Evolutionary conservation across 2,888 invertebrate genomes (phyloP), one percentile per base, ranked within the genome.

Genomic region (Apamea sordens): DNA sequence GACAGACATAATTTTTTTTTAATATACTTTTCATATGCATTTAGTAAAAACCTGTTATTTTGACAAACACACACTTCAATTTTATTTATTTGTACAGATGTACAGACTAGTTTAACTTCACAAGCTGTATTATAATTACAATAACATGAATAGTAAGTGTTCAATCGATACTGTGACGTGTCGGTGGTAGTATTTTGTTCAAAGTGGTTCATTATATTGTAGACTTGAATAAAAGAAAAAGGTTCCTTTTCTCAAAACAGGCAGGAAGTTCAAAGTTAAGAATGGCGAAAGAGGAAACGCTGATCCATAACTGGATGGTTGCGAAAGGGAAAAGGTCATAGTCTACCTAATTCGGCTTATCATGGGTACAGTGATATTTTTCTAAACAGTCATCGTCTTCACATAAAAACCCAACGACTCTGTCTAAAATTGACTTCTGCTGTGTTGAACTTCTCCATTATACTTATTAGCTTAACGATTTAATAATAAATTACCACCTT

Each of bases 401-500:
- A 2, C 21, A 11, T 21, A 63, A 61, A 61, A 28, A 18, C 18
- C 28, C 8, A 63, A 18, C 4, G 32, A 64, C n/a, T 53, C 24
- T 4, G n/a, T 47, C n/a, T 11, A 76, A 44, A 36, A 28, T 5
- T 50, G 13, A 6, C 28, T 21, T 61, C 5, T 63, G 8, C 8
- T 28, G 18, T 21, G 21, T 64, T 64, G 11, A 21, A 64, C 32
- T 32, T 63, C 28, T 32, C 10, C 28, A 28, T 15, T 18, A 61
- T 18, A 28, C 18, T 28, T 67, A 28, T 28, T 36, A 32, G 15
- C 32, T 64, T 41, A 28, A 59, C 21, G 0, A n/a, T 53, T 47
- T 4, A 70, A 18, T 63, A 7, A 72, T 64, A 68, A 63, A 72
- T 41, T 4, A 59, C 53, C n/a, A 78, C 41, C 70, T 72, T 50